phyloP scores from a whole-genome alignment of 2,113 vertebrate genomes.

The Caretta caretta region DNA sequence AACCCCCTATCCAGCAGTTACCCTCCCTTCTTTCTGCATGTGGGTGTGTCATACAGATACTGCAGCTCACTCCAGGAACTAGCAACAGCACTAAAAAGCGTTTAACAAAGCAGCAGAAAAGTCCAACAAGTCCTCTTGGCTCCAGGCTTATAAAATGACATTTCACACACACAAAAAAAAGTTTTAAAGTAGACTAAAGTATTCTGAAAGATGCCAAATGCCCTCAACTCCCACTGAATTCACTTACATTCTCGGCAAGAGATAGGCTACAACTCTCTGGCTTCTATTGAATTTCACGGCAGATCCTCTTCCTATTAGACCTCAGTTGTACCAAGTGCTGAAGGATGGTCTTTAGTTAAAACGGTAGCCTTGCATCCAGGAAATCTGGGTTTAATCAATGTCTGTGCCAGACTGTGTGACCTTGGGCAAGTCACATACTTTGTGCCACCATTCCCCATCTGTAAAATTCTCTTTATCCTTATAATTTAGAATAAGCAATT shows the following conservation, averaged over 20 bases:
- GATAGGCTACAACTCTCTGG: background rate
- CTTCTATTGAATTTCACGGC: background rate
- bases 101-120: background rate
- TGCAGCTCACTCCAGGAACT: background rate
- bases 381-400: background rate
- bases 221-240: background rate
- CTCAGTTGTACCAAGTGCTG: background rate
- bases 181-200: background rate
- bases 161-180: background rate
- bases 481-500: background rate
- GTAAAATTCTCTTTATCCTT: background rate
- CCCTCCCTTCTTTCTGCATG: background rate
- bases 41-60: too few relatives aligned
- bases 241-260: background rate
- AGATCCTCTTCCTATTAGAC: background rate
- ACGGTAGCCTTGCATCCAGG: fast-evolving
- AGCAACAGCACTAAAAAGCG: background rate
- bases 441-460: background rate
- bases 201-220: fast-evolving
- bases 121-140: background rate
- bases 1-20: fast-evolving
- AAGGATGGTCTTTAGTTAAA: background rate
- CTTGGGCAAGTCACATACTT: background rate
- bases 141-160: background rate
- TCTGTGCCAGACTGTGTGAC: background rate